Base-by-base conservation (phyloP, 2,888 invertebrate species). In the Torymus texanus region DNA sequence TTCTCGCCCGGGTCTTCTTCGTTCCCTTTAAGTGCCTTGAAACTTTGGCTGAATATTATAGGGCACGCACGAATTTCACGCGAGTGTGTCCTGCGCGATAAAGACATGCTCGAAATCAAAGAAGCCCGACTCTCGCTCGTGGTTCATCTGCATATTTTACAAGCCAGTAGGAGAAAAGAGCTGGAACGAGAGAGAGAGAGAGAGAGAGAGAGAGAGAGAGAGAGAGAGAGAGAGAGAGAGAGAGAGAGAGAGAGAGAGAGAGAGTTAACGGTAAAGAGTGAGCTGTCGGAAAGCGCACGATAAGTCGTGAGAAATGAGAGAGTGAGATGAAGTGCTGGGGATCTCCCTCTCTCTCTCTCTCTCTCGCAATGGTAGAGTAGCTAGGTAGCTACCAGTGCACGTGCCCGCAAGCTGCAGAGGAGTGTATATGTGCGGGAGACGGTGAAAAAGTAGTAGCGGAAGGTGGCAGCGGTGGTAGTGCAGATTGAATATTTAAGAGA, bases 401-500 rank as follows among this genome's bases (percentile, higher is more conserved):
- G 75, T 74, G 74, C 74, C 16, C 75, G 12, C 63, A 51, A n/a
- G 13, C 16, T 68, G 16, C 21, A 16, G 21, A 70, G 56, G 53
- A 53, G 68, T 11, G 66, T 10, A 62, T 56, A 50, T 12, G 66
- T 51, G n/a, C 12, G 3, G 50, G 11, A 14, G 66, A 62, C 5
- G 18, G n/a, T 10, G 29, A 16, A 63, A 63, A 41, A 29, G 51
- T 18, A n/a, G 51, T n/a, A 13, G 51, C 11, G n/a, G n/a, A 65
- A 65, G 41, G 41, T 14, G 55, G 55, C 55, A 12, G 53, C 16
- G 12, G 14, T 41, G 55, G 18, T 18, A 59, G 61, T 11, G 72
- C 55, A 84, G 83, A 87, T 87, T 87, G 88, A 87, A 87, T 87
- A 87, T 87, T 88, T 87, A 87, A 87, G 84, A 85, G 84, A 68